Evolutionary conservation across 2,113 vertebrate genomes (phyloP).

Genomic region (Asarcornis scutulata): DNA sequence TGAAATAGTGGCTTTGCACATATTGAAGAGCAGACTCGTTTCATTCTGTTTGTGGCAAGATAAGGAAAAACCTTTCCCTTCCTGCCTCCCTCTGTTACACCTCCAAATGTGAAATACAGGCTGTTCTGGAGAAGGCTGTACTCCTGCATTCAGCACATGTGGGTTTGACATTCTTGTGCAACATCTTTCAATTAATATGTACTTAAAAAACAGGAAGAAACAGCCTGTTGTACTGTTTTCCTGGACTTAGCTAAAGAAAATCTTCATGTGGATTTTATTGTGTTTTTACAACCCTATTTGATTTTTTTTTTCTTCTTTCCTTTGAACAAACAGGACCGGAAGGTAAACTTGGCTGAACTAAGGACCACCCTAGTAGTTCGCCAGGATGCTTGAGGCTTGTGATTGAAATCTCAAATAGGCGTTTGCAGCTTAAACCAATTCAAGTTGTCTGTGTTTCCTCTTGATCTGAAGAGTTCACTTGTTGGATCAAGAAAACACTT

Average conservation of each 20-base stretch:
- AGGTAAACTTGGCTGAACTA: not conserved
- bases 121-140: not conserved
- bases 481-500: not conserved
- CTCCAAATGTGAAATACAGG: slow-evolving; percentile 5
- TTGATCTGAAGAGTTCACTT: not conserved
- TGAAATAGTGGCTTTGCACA: not conserved
- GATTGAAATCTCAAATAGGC: not conserved
- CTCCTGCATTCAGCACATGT: not conserved
- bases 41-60: not conserved
- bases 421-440: not conserved
- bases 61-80: not conserved
- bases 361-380: not conserved
- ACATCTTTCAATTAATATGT: not conserved
- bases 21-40: not conserved
- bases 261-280: not conserved
- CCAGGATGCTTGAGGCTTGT: not conserved
- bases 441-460: not conserved
- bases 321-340: not conserved
- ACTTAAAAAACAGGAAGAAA: not conserved
- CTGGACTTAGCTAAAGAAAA: not conserved
- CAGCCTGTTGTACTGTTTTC: not conserved
- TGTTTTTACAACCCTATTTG: not conserved
- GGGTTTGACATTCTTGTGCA: slow-evolving; percentile 26
- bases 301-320: not conserved
- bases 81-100: not conserved